These are phyloP conservation scores for Pachliopta kotzebuea DNA, from an alignment of 2,888 invertebrate species.

Conservation along the genomic window DNA sequence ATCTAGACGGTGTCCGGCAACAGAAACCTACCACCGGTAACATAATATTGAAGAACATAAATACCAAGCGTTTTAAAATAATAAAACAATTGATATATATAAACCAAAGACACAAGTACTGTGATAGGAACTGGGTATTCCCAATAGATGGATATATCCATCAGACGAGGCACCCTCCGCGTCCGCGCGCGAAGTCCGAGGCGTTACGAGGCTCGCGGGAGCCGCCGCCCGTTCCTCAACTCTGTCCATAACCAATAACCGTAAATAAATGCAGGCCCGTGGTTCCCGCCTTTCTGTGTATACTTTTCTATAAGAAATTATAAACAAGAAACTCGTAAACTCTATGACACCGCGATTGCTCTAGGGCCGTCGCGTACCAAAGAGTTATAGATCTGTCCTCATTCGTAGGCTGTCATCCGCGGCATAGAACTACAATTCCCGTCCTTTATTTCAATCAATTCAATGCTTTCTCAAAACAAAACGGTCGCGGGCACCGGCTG, in stretches of 20 bases:
- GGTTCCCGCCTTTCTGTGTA: slow-evolving; percentile 26
- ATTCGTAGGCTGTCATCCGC: slow-evolving; percentile 4
- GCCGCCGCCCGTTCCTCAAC: slow-evolving; percentile 61
- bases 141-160: slow-evolving; percentile 75
- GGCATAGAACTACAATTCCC: slow-evolving; percentile 5
- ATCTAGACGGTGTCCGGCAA: no score
- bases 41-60: no score
- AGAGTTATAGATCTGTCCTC: slow-evolving; percentile 15
- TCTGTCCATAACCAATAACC: slow-evolving; percentile 79
- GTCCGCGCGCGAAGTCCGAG: slow-evolving; percentile 61
- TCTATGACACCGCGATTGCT: slow-evolving; percentile 33
- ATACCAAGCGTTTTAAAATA: no score
- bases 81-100: not conserved
- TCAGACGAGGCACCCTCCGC: slow-evolving; percentile 62
- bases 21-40: no score
- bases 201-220: slow-evolving; percentile 77
- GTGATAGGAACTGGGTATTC: slow-evolving; percentile 59
- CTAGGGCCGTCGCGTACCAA: slow-evolving; percentile 28
- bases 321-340: slow-evolving; percentile 37
- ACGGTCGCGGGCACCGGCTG: slow-evolving; percentile 67
- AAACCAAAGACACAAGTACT: slow-evolving; percentile 3
- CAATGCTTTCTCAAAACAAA: slow-evolving; percentile 55
- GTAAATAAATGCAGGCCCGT: slow-evolving; percentile 68
- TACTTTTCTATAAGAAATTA: slow-evolving; percentile 38
- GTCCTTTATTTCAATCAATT: slow-evolving; percentile 33